Base-by-base conservation (phyloP, 1,140 invertebrate species). In the Drosophila trapezifrons region DNA sequence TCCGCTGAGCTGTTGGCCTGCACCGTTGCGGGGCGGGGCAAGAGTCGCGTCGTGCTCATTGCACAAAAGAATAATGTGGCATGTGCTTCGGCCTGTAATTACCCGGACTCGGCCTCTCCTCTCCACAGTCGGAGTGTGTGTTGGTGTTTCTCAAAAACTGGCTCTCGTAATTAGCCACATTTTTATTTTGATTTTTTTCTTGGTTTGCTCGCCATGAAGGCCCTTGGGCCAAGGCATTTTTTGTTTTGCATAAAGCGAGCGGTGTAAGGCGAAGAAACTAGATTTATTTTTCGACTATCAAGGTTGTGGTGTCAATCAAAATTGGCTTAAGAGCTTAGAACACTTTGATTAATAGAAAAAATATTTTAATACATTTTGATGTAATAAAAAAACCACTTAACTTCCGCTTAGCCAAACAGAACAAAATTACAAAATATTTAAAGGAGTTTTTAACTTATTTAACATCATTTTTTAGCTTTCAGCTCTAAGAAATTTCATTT, bases 1-100 rank as follows among this genome's bases (percentile, higher is more conserved):
- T 35, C 62, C 38, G 29, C 27, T 27, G 55, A 63, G 45, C 22
- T 25, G 56, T 35, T 25, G 56, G 56, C 38, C 4, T 22, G 42
- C 32, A 25, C 62, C 37, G 54, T 40, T 56, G 54, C 49, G n/a
- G 58, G 27, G 18, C 69, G 71, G n/a, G n/a, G n/a, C n/a, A n/a
- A n/a, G n/a, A n/a, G n/a, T 63, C 47, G 58, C 64, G 59, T 87
- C 62, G 80, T 77, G 84, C 84, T 87, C 76, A 84, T 87, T 87
- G 84, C 84, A 89, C 84, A 87, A 89, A 87, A 89, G 84, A 87
- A 87, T 87, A 84, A 89, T 87, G 84, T 89, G 84, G 84, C 84
- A 89, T 87, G 84, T 84, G 84, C 76, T 71, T 54, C 51, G 69
- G 59, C 58, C 69, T 49, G 80, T 89, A 87, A 87, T 87, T 87